Evolutionary conservation across 2,888 invertebrate genomes (phyloP).

Genomic region (Meteorus colon): DNA sequence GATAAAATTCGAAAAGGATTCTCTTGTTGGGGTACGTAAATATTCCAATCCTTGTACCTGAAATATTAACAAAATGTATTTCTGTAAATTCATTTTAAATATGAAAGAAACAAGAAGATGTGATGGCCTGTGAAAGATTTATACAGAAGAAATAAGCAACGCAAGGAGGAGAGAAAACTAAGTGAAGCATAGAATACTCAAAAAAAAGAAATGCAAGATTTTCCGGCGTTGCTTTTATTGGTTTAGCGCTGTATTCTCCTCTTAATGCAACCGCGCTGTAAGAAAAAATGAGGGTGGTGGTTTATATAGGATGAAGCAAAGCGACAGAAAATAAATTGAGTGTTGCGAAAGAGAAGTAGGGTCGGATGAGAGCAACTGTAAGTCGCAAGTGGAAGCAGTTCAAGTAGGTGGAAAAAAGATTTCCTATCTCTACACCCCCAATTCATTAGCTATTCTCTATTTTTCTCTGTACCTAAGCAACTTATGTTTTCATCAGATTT

Average conservation of each 20-base stretch:
- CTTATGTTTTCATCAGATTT: too few relatives aligned
- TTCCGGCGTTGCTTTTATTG: conserved; percentile 28
- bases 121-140: not conserved
- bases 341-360: not conserved
- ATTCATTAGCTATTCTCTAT: not conserved
- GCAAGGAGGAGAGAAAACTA: not conserved
- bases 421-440: not conserved
- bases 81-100: conserved; percentile 39
- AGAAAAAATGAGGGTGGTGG: conserved; percentile 7
- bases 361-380: conserved; percentile 14
- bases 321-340: conserved; percentile 21
- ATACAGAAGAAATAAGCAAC: not conserved
- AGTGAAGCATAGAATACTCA: not conserved
- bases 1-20: not conserved
- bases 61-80: conserved; percentile 9
- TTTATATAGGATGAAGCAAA: not conserved
- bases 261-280: conserved; percentile 27
- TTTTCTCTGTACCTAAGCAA: not conserved
- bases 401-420: conserved; percentile 2
- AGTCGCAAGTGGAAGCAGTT: not conserved
- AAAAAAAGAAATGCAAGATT: conserved; percentile 1
- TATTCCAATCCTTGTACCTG: not conserved
- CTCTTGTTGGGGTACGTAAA: not conserved
- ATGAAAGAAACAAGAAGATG: conserved; percentile 37
- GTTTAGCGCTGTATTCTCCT: conserved; percentile 35